Percentiles rank a stretch among this genome's conserved stretches.
These are phyloP conservation scores for Pomacea canaliculata DNA, from an alignment of 2,888 invertebrate species.

Conservation along the genomic window DNA sequence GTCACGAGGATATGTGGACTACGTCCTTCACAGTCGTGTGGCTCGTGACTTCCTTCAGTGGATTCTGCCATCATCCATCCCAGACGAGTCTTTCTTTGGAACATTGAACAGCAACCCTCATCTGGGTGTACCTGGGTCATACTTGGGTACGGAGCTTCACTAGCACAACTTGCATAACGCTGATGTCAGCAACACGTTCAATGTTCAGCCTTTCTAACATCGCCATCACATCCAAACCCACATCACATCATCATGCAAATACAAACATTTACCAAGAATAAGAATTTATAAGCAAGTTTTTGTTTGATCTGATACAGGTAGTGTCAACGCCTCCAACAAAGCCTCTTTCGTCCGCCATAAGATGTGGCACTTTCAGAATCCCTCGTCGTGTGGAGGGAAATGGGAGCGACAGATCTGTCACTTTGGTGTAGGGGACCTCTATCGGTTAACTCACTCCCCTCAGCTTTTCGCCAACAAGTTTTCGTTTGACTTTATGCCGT, in stretches of 20 bases:
- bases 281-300: too few relatives aligned
- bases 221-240: too few relatives aligned
- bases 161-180: too few relatives aligned
- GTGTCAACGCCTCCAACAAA: background rate
- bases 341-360: constrained; percentile 13
- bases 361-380: background rate
- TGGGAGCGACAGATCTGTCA: constrained; percentile 48
- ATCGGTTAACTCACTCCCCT: constrained; percentile 38
- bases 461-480: constrained; percentile 56
- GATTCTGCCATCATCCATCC: background rate
- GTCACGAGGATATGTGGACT: constrained; percentile 8
- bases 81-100: constrained; percentile 7
- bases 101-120: constrained; percentile 3
- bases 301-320: background rate
- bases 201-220: too few relatives aligned
- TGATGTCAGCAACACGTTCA: too few relatives aligned
- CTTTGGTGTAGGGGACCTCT: constrained; percentile 41
- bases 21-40: constrained; percentile 4
- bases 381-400: constrained; percentile 37
- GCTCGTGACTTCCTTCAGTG: constrained; percentile 5
- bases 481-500: constrained; percentile 38
- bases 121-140: constrained; percentile 8
- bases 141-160: background rate
- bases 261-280: too few relatives aligned
- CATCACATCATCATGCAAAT: too few relatives aligned